A percentile compares a stretch with the other conserved stretches of the same genome.
Evolutionary conservation across 2,797 vertebrate species (phyloP).

Genomic region (Alexandromys oeconomus): DNA sequence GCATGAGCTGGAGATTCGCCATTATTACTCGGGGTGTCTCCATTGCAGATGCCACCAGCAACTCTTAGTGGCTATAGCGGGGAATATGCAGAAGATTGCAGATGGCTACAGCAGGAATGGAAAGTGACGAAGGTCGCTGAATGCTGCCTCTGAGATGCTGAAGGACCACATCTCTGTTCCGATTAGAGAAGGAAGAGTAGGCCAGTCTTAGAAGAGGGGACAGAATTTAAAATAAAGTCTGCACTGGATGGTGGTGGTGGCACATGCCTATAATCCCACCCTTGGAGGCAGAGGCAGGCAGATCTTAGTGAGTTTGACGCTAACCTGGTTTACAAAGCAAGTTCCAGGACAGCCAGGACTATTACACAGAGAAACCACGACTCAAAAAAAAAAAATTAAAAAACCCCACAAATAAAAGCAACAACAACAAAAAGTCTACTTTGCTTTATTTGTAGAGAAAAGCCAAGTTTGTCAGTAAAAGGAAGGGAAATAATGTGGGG

Average conservation of each 20-base stretch:
- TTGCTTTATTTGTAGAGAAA: neutral
- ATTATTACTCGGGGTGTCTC: neutral
- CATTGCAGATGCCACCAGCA: neutral
- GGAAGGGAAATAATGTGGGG: neutral
- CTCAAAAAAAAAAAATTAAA: too few relatives aligned
- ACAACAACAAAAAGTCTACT: too few relatives aligned
- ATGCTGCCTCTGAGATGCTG: neutral
- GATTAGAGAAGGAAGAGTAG: neutral
- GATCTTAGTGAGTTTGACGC: too few relatives aligned
- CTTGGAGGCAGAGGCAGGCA: too few relatives aligned
- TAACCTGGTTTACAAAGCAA: too few relatives aligned
- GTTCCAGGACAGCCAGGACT: too few relatives aligned
- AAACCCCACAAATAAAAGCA: too few relatives aligned
- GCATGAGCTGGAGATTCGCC: neutral
- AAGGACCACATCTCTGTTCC: neutral
- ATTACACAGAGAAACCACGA: too few relatives aligned
- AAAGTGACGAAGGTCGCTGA: neutral
- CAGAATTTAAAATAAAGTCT: slow-evolving; percentile 3
- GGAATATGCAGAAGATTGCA: neutral
- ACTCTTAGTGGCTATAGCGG: neutral
- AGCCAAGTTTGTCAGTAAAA: slow-evolving; percentile 10
- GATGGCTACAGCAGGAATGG: neutral
- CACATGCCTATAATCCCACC: too few relatives aligned
- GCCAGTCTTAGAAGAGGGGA: slow-evolving; percentile 6
- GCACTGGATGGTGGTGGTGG: too few relatives aligned